Evolutionary conservation across 2,888 invertebrate genomes (phyloP), one percentile per base, ranked within the genome.

Genomic region (Junonia oenone): DNA sequence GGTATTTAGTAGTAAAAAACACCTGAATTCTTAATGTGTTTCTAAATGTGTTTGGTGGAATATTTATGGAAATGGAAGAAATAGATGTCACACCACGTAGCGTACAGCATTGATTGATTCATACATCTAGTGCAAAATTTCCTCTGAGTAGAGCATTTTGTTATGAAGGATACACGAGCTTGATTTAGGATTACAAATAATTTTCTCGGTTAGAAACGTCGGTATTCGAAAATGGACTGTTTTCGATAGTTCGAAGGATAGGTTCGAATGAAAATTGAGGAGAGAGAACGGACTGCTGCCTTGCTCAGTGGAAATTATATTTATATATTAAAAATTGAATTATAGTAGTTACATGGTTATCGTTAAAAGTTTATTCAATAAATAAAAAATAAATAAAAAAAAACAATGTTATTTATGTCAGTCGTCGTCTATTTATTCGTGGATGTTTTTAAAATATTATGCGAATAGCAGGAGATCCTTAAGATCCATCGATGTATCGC

Each of bases 261-360:
- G 11, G 17, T 47, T 45, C 29, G 37, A 19, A 15, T 26, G 19
- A 1, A 27, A 33, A 27, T 38, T 33, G 43, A 37, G 53, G 56
- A 59, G 59, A 56, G 59, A 56, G 50, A 50, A 56, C 22, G 56
- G 59, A 59, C 59, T 59, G 59, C 40, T 40, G 46, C 31, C 37
- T 46, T 57, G 55, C 51, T 58, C 58, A 57, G 57, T 48, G 53
- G 47, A 57, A 57, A 57, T 33, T 45, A 22, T 50, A 38, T 50
- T 50, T 13, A 43, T 43, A 26, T 35, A 35, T 35, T 35, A 35
- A 17, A 38, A 51, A 45, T 50, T 49, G 6, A 15, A 26, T 37
- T 45, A 26, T 17, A 13, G 43, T 33, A 43, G 22, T 38, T 40
- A 26, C 14, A 48, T 43, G 14, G 22, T 40, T 40, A 17, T 14